A percentile compares a stretch with the other conserved stretches of the same genome.
Evolutionary conservation across 2,888 invertebrate genomes (phyloP).

Genomic region (Drosophila sordidapex): DNA sequence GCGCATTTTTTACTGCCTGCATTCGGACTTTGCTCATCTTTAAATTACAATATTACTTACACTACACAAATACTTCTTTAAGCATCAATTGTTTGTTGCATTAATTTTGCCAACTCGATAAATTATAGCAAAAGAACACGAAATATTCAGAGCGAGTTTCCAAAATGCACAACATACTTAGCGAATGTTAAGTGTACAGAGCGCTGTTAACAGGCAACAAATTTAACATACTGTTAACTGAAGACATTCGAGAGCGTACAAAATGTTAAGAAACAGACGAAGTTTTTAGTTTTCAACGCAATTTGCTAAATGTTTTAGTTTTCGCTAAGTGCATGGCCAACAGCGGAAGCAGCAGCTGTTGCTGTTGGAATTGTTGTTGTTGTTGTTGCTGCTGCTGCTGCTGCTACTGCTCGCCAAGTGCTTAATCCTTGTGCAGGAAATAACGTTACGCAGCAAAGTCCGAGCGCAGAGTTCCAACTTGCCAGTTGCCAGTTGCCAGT

Average conservation of each 20-base stretch:
- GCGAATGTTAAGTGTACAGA: neutral
- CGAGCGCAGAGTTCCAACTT: slow-evolving; percentile 19
- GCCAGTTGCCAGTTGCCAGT: slow-evolving; percentile 23
- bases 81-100: neutral
- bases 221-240: neutral
- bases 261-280: neutral
- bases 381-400: neutral
- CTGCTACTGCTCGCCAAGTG: slow-evolving; percentile 57
- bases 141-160: neutral
- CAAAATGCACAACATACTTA: neutral
- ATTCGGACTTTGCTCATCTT: no score
- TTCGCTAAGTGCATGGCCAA: slow-evolving; percentile 14
- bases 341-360: neutral
- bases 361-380: neutral
- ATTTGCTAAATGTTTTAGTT: neutral
- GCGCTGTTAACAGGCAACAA: neutral
- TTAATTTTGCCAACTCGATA: neutral
- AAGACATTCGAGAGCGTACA: neutral
- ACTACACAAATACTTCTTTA: no score
- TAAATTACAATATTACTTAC: no score
- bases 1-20: no score
- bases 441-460: slow-evolving; percentile 61
- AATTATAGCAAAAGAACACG: neutral
- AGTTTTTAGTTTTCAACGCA: neutral
- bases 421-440: slow-evolving; percentile 71